Conservation (phyloP, 2,797 vertebrate genomes). For the Artibeus jamaicensis region DNA sequence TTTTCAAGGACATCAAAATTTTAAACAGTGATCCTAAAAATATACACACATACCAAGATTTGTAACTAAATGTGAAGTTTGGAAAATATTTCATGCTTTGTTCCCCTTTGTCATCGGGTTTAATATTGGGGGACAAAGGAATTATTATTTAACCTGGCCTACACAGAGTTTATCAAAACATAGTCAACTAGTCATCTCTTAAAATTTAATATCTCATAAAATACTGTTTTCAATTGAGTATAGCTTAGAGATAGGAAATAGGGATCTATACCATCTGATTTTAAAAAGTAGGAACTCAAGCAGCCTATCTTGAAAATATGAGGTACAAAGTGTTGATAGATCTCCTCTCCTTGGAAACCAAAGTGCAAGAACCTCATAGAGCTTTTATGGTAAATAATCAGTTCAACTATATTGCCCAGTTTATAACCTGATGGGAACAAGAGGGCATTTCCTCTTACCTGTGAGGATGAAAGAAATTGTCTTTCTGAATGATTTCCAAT, state of each 20-base stretch:
- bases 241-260: not conserved
- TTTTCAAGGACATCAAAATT: not conserved
- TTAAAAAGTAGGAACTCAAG: not conserved
- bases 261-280: not conserved
- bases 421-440: not conserved
- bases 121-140: not conserved
- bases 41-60: not conserved
- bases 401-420: not conserved
- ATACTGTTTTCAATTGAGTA: not conserved
- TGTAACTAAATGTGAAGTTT: not conserved
- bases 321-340: not conserved
- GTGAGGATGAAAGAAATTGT: not conserved
- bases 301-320: not conserved
- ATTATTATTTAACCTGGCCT: not conserved
- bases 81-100: not conserved
- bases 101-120: not conserved
- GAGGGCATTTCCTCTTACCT: not conserved
- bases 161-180: not conserved
- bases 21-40: not conserved
- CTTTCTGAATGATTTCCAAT: not conserved
- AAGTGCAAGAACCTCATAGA: not conserved
- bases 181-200: not conserved
- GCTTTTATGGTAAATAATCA: not conserved
- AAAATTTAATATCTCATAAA: not conserved
- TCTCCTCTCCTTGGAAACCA: not conserved